Percentiles rank a stretch among this genome's conserved stretches.
phyloP scores from a whole-genome alignment of 2,797 vertebrate genomes.

The Pseudochaenichthys georgianus region DNA sequence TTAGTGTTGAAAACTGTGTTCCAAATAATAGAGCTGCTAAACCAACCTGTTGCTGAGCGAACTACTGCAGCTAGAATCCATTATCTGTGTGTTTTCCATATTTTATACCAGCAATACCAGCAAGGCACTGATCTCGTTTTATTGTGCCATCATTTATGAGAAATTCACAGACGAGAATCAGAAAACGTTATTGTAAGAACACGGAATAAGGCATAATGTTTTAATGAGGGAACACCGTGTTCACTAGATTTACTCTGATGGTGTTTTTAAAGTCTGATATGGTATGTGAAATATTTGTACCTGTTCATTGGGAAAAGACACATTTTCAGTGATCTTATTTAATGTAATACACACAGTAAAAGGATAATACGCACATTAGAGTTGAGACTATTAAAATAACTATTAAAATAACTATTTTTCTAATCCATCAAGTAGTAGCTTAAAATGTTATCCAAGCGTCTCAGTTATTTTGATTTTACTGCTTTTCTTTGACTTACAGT shows the following conservation, averaged over 20 bases:
- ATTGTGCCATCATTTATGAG: background rate
- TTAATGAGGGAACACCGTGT: background rate
- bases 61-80: constrained; percentile 1
- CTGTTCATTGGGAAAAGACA: too few relatives aligned
- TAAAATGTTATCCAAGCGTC: background rate
- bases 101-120: constrained; percentile 9
- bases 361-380: too few relatives aligned
- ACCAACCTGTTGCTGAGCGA: background rate
- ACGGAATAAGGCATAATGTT: background rate
- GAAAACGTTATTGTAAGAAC: background rate
- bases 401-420: too few relatives aligned
- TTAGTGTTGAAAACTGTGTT: constrained; percentile 2
- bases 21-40: background rate
- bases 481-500: background rate
- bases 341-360: too few relatives aligned
- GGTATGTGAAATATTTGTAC: too few relatives aligned
- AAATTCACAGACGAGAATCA: background rate
- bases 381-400: too few relatives aligned
- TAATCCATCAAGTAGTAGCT: too few relatives aligned
- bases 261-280: too few relatives aligned
- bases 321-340: too few relatives aligned
- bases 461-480: background rate
- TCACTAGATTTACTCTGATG: too few relatives aligned
- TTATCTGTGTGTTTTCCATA: constrained; percentile 5
- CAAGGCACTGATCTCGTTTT: background rate